Percentiles rank a stretch among this genome's conserved stretches.
phyloP scores from a whole-genome alignment of 2,113 vertebrate genomes.

The Isichthys henryi region DNA sequence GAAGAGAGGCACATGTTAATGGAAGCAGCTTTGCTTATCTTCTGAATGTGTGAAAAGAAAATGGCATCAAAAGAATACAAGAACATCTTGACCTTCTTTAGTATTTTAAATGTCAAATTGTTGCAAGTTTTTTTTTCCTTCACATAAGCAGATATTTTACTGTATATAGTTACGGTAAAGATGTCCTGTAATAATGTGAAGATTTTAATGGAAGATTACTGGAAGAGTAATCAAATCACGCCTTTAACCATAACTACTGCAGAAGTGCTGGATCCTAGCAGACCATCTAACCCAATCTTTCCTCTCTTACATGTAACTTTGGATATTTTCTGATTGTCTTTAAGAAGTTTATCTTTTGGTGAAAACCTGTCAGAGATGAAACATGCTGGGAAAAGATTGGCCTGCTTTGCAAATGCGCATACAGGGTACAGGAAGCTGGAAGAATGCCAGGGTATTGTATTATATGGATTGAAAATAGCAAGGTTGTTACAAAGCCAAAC shows the following conservation, averaged over 20 bases:
- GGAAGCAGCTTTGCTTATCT: neutral
- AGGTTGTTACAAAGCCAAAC: neutral
- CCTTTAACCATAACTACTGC: neutral
- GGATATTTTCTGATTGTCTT: neutral
- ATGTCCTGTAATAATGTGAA: neutral
- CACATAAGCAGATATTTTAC: neutral
- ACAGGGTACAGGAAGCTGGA: neutral
- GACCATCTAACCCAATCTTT: neutral
- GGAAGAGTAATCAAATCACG: neutral
- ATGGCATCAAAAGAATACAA: neutral
- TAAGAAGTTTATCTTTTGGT: neutral
- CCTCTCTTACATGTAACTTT: neutral
- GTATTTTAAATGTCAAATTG: neutral
- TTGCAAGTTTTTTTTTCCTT: neutral
- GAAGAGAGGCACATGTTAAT: neutral
- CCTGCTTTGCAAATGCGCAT: neutral
- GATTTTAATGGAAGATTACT: neutral
- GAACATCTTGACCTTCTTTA: neutral
- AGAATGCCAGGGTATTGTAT: neutral
- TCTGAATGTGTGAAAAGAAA: neutral
- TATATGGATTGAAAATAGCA: neutral
- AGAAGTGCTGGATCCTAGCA: neutral
- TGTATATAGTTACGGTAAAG: neutral
- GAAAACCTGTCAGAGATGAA: neutral
- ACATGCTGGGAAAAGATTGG: neutral